Evolutionary conservation across 1,140 invertebrate genomes (phyloP).

Genomic region (Pseudomyrmex dendroicus): DNA sequence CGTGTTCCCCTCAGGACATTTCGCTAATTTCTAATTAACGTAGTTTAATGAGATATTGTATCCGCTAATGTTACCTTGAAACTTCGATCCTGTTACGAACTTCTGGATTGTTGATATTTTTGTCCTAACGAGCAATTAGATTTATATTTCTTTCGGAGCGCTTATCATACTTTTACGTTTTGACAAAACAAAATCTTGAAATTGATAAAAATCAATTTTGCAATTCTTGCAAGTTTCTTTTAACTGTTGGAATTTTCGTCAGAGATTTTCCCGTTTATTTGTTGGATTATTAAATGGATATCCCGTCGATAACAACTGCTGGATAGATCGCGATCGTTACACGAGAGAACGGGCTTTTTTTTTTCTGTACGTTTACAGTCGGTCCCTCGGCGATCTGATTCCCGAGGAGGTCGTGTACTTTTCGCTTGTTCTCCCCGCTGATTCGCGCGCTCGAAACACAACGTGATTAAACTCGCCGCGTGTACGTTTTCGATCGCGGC

Average conservation of each 20-base stretch:
- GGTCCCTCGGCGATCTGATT: constrained; percentile 34
- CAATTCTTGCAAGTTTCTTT: too few relatives aligned
- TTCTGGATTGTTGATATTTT: background rate
- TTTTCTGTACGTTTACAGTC: constrained; percentile 43
- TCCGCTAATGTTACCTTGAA: background rate
- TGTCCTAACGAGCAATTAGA: too few relatives aligned
- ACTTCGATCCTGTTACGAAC: background rate
- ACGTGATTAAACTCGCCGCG: constrained; percentile 60
- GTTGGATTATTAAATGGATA: constrained; percentile 1
- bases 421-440: constrained; percentile 47
- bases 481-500: constrained; percentile 38
- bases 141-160: too few relatives aligned
- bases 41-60: background rate
- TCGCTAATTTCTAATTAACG: constrained; percentile 23
- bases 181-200: too few relatives aligned
- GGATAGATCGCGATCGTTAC: constrained; percentile 15
- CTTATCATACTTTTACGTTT: too few relatives aligned
- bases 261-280: too few relatives aligned
- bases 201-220: too few relatives aligned
- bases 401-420: constrained; percentile 34
- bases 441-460: constrained; percentile 42
- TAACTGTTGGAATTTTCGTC: too few relatives aligned
- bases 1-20: background rate
- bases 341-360: background rate
- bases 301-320: constrained; percentile 3